Evolutionary conservation across 2,113 vertebrate species (phyloP), one percentile per base, ranked within the genome.

Genomic region (Sinocyclocheilus anophthalmus): DNA sequence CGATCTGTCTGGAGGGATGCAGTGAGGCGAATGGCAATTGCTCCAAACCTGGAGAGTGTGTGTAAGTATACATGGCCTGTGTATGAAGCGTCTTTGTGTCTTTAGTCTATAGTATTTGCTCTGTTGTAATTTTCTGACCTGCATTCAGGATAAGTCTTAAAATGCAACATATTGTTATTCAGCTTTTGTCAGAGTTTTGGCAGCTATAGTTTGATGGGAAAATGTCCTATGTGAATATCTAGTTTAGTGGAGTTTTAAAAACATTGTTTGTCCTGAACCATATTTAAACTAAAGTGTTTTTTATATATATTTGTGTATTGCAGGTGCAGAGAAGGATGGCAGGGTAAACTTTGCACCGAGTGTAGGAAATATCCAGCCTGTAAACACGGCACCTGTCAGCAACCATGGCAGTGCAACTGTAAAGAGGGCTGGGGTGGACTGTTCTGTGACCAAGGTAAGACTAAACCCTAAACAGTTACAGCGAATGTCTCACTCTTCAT

Each of bases 371-470:
- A 99, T 83, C 96, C 96, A 8, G 96, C 97, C 91, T 99, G 98
- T 85, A 96, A 97, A 85, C 98, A 99, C 0, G 98, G 98, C 76
- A 98, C 98, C 57, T 99, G 98, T 91, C 95, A 96, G 86, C 94
- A 91, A 88, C 97, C 96, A 0, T 96, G 98, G 96, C 96, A 99
- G 91, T 99, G 98, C 79, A 96, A 96, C 91, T 99, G 98, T 84
- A 94, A 98, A 11, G 98, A 99, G 92, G 98, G 98, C 92, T 99
- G 98, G 98, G 98, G 98, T 50, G 98, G 98, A 91, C 96, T 99
- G 83, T 97, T 99, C 92, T 99, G 98, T 93, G 97, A 99, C 89
- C 97, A 99, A 96, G 98, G 98, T 99, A 93, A 94, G 94, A 80
- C 76, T 89, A 87, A 89, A 85, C 87, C 89, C 88, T 90, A 86